Base-by-base conservation (phyloP, 2,113 vertebrate species). In the Eptesicus fuscus region DNA sequence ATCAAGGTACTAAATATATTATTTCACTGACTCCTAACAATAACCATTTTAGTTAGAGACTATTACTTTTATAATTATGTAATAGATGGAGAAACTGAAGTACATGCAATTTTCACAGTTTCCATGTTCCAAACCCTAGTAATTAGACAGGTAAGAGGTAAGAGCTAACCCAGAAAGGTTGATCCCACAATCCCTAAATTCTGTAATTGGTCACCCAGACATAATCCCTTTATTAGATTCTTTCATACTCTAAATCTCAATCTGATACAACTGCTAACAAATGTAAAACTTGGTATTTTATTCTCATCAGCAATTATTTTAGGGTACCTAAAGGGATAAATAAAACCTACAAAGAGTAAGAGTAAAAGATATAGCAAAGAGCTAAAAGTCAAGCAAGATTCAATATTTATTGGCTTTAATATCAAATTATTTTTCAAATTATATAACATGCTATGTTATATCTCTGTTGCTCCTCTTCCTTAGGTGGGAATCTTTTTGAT, bases 101-200 rank as follows among this genome's bases (percentile, higher is more conserved):
- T 63, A 35, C 3, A 76, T 2, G 47, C 0, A 2, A 11, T 87
- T 23, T 40, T 7, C 28, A 28, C 40, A 59, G 53, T 79, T 78
- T 49, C 28, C 17, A 74, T 10, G 49, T 56, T 4, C 7, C 25
- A 1, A 63, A 0, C 25, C 5, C 4, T 83, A 32, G 0, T 28
- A 80, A 92, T 6, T 28, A 71, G 28, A 16, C 5, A 69, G 0
- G 13, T 18, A 32, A 51, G 30, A 51, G 11, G 0, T 40, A 44
- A 2, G 1, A 5, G 69, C 6, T 74, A 83, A 87, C 0, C 0
- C 1, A 18, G 7, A 9, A 32, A 59, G 5, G 0, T 23, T 51
- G 7, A 42, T 67, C 40, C 42, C n/a, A 51, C 37, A 84, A 28
- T 90, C 17, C 3, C 4, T 67, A 83, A 70, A 44, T 53, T 44